Evolutionary conservation across 2,113 vertebrate species (phyloP), one percentile per base, ranked within the genome.

Genomic region (Hyaena hyaena): DNA sequence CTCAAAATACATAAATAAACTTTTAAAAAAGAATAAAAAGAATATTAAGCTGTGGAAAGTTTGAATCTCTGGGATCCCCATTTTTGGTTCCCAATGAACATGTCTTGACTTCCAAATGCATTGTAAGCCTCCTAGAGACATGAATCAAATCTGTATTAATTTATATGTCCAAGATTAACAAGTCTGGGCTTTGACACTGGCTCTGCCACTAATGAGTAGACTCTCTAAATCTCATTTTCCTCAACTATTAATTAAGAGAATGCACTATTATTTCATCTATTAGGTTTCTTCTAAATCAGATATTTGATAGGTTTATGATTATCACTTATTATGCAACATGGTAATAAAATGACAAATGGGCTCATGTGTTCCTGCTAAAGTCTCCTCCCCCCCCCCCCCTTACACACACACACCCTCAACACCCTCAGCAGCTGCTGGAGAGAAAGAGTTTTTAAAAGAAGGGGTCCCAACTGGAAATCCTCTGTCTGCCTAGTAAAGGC

Each of bases 391-490:
- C 31, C 17, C 48, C 35, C n/a, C 45, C 10, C 8, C 10, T 26
- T 31, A 43, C 48, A 76, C n/a, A 76, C 50, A 83, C 76, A 58
- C 76, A 90, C 66, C 82, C 39, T 77, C 88, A 50, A 9, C 53
- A 53, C 48, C 16, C n/a, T 86, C 58, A 45, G 5, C 10, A 77
- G 10, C n/a, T 88, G 24, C 12, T 87, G 9, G 4, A 93, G 66
- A 90, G 66, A 50, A 96, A 48, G 45, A 45, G 79, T 89, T 95
- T 95, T 96, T 73, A 58, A 79, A 96, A 96, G 48, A 88, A 82
- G 28, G 11, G 2, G 8, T 50, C 35, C 10, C 4, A 31, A 4
- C 4, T 83, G 26, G 53, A 45, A 96, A 88, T 55, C 63, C 17
- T 65, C n/a, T 84, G 10, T 12, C 16, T 50, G 24, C 50, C 28